Evolutionary conservation across 2,113 vertebrate species (phyloP).

Genomic region (Falcunculus frontatus): DNA sequence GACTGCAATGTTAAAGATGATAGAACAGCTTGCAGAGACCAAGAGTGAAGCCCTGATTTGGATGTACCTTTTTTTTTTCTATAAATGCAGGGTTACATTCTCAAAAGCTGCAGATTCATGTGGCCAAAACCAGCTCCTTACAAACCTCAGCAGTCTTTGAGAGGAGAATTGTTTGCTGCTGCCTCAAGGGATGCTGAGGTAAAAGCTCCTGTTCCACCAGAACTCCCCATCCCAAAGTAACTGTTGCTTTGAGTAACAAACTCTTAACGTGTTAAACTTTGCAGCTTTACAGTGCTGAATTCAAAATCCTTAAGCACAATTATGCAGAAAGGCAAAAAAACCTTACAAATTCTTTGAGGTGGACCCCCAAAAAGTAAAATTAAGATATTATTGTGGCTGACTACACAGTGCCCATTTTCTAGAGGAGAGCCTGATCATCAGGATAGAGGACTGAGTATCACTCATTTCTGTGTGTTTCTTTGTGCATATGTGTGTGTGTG

Average conservation of each 20-base stretch:
- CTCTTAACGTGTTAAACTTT: neutral
- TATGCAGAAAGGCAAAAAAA: neutral
- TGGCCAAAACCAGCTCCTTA: neutral
- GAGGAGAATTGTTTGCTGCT: neutral
- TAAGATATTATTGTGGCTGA: neutral
- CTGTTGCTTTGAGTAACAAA: neutral
- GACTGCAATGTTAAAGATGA: neutral
- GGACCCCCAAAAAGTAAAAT: neutral
- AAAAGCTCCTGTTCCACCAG: neutral
- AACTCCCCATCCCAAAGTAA: neutral
- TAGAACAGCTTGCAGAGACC: neutral
- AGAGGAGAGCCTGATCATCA: neutral
- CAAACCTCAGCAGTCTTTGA: neutral
- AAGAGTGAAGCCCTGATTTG: neutral
- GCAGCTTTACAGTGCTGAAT: neutral
- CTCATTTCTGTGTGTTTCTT: neutral
- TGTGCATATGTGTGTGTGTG: fast-evolving
- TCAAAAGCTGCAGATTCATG: neutral
- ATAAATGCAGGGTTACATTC: neutral
- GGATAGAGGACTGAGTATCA: fast-evolving
- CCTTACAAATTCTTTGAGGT: neutral
- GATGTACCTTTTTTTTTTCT: neutral
- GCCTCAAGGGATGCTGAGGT: neutral
- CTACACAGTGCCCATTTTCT: neutral
- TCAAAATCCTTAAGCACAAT: neutral